phyloP scores from a whole-genome alignment of 2,113 vertebrate species.

The Sander vitreus region DNA sequence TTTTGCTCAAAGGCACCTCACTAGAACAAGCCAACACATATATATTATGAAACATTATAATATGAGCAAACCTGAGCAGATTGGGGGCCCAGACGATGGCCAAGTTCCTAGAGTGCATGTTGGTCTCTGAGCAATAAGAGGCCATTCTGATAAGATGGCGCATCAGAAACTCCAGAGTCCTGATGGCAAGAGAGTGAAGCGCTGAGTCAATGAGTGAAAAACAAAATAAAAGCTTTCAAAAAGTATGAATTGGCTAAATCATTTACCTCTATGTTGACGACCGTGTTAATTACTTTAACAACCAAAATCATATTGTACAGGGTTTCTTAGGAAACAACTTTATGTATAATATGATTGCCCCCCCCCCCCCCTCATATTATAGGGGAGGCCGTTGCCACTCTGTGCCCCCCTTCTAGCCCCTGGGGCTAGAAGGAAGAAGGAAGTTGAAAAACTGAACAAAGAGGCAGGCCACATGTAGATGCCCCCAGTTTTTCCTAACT shows the following conservation, averaged over 20 bases:
- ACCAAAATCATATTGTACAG: neutral
- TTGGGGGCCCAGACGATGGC: constrained; percentile 98
- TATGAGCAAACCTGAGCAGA: constrained; percentile 88
- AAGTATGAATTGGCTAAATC: neutral
- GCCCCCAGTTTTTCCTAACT: neutral
- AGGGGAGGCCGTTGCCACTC: too few relatives aligned
- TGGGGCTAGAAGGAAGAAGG: too few relatives aligned
- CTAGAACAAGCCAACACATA: neutral
- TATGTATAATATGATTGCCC: too few relatives aligned
- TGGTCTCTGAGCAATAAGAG: constrained; percentile 86
- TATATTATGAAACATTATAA: neutral
- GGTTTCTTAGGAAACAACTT: neutral
- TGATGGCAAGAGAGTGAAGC: constrained; percentile 58
- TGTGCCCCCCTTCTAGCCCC: too few relatives aligned
- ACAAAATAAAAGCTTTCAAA: neutral
- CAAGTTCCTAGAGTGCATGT: constrained; percentile 95
- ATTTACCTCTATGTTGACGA: neutral
- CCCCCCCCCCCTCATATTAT: too few relatives aligned
- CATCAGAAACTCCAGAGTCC: constrained; percentile 95
- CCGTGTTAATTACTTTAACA: neutral
- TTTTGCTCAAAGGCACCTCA: neutral
- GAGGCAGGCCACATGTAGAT: neutral
- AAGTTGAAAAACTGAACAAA: neutral
- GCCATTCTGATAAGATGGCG: constrained; percentile 92
- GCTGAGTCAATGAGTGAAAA: neutral